These are phyloP conservation scores for Myanophis thanlyinensis DNA, from an alignment of 2,113 vertebrate genomes.

Conservation along the genomic window DNA sequence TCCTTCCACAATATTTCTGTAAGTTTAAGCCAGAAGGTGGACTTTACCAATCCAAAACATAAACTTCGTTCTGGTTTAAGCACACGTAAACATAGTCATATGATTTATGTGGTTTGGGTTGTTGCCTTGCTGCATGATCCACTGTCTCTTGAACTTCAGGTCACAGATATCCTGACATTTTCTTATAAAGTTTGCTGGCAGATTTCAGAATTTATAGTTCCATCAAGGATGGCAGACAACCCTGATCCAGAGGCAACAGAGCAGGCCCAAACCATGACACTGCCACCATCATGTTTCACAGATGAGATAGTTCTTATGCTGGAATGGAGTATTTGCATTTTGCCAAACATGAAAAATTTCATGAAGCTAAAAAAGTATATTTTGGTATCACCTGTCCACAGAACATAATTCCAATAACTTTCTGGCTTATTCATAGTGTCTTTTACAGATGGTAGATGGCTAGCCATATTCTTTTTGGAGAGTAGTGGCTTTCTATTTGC, in stretches of 20 bases:
- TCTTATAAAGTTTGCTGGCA: background rate
- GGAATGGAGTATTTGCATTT: background rate
- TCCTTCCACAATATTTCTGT: background rate
- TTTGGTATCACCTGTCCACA: background rate
- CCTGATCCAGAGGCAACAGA: background rate
- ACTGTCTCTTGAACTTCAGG: background rate
- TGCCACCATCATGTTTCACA: background rate
- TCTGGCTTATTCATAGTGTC: background rate
- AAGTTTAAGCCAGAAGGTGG: background rate
- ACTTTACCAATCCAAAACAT: background rate
- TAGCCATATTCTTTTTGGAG: background rate
- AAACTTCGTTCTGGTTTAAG: background rate
- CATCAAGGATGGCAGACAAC: background rate
- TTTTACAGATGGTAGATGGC: background rate
- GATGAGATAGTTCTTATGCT: background rate
- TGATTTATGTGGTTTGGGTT: background rate
- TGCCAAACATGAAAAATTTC: background rate
- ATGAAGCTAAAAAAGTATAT: background rate
- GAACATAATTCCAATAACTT: background rate
- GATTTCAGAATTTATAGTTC: background rate
- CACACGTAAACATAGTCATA: background rate
- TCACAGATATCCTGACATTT: background rate
- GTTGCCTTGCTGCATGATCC: background rate
- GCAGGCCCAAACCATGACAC: background rate
- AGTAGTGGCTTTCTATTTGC: background rate